Base-by-base conservation (phyloP, 2,113 vertebrate genomes). In the Gobio gobio region DNA sequence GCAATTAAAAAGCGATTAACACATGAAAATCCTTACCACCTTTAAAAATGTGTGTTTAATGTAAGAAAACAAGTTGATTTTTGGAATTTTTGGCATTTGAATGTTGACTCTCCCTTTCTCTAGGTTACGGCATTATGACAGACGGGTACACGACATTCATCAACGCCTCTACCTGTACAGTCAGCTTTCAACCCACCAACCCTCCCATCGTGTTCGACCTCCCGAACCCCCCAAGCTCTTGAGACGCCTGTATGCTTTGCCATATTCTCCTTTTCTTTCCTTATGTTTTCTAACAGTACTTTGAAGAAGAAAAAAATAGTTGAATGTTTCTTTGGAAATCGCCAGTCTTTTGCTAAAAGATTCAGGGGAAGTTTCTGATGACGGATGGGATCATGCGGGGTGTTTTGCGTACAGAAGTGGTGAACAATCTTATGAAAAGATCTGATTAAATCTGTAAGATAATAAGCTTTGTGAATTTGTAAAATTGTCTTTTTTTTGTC, bases 161-260 rank as follows among this genome's bases (percentile, higher is more conserved):
- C 94, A 99, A 99, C 79, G 96, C 98, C 77, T 98, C 98, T 26
- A 97, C 97, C 12, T 99, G 97, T 92, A 99, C 98, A 33, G 97
- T 99, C 95, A 99, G 97, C 95, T 99, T 98, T 93, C 98, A 99
- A 86, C 98, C 98, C 78, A 98, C 97, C 93, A 99, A 99, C 93
- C 97, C 97, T 80, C 97, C 98, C 87, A 98, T 99, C 92, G 97
- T 99, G 89, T 99, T 99, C 77, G 98, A 99, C 96, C 96, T 99
- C 89, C 98, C 98, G 36, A 99, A 97, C 93, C 97, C 98, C 58
- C 95, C 95, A 94, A 95, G 94, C 90, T 98, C 97, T 91, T 99
- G 96, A 99, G 95, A 93, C 20, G 40, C 29, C n/a, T 14, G n/a
- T 14, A 88, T 89, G 92, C 91, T 88, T 94, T 94, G 93, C 94